Evolutionary conservation across 2,797 vertebrate genomes (phyloP).

Genomic region (Cheirogaleus major): DNA sequence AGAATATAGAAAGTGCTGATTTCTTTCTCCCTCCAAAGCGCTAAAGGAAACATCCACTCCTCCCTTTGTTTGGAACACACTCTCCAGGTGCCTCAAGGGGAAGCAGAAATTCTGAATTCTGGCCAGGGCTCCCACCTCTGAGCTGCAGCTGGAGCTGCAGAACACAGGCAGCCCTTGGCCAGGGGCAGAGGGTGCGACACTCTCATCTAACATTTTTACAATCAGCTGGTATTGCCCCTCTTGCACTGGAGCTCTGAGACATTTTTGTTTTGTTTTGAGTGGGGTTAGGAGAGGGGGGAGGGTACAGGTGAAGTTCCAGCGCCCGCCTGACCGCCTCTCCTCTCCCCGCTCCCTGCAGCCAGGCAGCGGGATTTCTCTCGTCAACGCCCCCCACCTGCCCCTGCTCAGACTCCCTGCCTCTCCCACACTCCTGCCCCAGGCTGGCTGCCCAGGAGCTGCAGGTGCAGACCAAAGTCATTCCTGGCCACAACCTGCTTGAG

Average conservation of each 20-base stretch:
- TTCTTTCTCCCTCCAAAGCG: neutral
- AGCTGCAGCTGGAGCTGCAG: neutral
- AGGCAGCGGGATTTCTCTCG: constrained; percentile 10
- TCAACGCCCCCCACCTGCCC: constrained; percentile 7
- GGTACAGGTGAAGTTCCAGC: constrained; percentile 55
- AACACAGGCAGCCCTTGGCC: too few relatives aligned
- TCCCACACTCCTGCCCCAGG: neutral
- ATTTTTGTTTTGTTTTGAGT: neutral
- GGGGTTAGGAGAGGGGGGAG: neutral
- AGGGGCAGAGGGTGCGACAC: too few relatives aligned
- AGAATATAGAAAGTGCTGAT: neutral
- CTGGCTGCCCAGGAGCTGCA: neutral
- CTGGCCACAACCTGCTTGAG: neutral
- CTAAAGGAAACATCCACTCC: neutral
- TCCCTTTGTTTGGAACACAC: neutral
- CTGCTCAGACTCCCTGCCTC: neutral
- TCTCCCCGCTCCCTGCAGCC: neutral
- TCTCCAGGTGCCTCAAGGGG: neutral
- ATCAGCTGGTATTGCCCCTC: neutral
- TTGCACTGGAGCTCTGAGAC: neutral
- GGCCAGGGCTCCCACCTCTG: neutral
- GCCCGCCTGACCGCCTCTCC: neutral
- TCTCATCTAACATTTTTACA: too few relatives aligned
- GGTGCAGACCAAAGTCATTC: neutral
- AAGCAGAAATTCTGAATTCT: neutral